Evolutionary conservation across 2,888 invertebrate genomes (phyloP).

Genomic region (Nudaria mundana): DNA sequence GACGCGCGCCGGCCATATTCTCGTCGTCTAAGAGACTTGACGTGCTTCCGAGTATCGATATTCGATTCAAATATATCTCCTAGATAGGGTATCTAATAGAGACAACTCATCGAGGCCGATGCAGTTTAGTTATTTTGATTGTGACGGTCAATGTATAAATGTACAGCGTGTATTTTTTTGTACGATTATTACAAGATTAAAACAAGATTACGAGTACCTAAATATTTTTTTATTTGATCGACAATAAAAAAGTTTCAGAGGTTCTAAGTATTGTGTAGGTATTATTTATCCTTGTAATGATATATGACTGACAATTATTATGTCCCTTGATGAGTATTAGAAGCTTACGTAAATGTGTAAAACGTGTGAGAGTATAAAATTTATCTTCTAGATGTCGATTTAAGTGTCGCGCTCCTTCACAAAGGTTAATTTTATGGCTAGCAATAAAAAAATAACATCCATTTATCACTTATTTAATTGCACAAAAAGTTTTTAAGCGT

Average conservation of each 20-base stretch:
- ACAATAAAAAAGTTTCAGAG: background rate
- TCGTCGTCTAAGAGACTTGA: constrained; percentile 25
- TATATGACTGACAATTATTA: constrained; percentile 12
- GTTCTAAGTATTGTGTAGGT: no score
- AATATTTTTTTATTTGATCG: background rate
- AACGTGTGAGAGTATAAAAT: constrained; percentile 27
- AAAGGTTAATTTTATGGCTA: constrained; percentile 28
- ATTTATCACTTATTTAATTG: constrained; percentile 35
- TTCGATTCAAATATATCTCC: constrained; percentile 37
- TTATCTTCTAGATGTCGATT: constrained; percentile 24
- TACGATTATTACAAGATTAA: no score
- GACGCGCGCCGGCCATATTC: constrained; percentile 44
- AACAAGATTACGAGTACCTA: constrained; percentile 2
- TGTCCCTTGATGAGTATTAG: constrained; percentile 24
- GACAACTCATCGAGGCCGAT: constrained; percentile 38
- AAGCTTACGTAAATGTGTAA: constrained; percentile 25
- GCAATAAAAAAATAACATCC: constrained; percentile 27
- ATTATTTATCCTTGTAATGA: constrained; percentile 4
- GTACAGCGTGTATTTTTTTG: constrained; percentile 30
- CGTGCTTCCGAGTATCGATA: constrained; percentile 39
- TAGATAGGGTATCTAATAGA: constrained; percentile 35
- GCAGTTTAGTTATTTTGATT: constrained; percentile 32
- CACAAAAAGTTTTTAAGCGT: constrained; percentile 35
- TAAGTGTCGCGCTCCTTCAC: constrained; percentile 23
- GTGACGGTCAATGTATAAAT: constrained; percentile 26